Percentiles rank a stretch among this genome's conserved stretches.
phyloP scores from a whole-genome alignment of 1,140 invertebrate species.

The Coenobita brevimanus region DNA sequence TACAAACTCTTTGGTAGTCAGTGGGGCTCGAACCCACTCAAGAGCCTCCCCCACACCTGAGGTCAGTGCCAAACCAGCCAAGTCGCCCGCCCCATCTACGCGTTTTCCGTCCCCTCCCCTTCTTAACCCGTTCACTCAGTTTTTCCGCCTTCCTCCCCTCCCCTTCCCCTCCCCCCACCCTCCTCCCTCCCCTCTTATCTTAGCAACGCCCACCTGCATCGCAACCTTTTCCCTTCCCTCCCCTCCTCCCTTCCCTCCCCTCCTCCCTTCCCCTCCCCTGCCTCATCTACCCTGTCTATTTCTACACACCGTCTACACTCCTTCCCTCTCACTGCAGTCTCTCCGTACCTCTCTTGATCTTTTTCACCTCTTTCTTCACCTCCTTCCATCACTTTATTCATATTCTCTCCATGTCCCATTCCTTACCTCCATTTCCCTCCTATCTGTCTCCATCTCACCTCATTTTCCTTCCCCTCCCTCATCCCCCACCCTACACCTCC shows the following conservation, averaged over 20 bases:
- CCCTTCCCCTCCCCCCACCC: not conserved
- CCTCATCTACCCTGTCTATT: no score
- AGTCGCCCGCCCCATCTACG: no score
- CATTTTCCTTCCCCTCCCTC: not conserved
- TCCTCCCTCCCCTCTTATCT: not conserved
- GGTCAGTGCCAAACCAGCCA: no score
- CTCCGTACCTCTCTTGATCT: not conserved
- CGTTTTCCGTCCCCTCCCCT: not conserved
- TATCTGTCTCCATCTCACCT: no score
- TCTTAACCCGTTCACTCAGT: not conserved
- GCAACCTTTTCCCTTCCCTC: conserved; percentile 22
- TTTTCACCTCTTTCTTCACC: not conserved
- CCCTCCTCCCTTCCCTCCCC: conserved; percentile 10
- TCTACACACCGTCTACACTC: no score
- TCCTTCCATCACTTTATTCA: no score
- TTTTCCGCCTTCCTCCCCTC: not conserved
- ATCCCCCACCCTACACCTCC: not conserved
- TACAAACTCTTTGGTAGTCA: no score
- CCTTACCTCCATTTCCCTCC: no score
- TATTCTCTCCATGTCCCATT: no score
- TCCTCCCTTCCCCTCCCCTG: not conserved
- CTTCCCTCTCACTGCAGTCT: not conserved
- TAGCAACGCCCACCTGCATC: not conserved
- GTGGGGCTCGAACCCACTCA: no score
- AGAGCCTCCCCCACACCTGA: no score